Base-by-base conservation (phyloP, 2,888 invertebrate species). In the Hirtodrosophila alboralis region DNA sequence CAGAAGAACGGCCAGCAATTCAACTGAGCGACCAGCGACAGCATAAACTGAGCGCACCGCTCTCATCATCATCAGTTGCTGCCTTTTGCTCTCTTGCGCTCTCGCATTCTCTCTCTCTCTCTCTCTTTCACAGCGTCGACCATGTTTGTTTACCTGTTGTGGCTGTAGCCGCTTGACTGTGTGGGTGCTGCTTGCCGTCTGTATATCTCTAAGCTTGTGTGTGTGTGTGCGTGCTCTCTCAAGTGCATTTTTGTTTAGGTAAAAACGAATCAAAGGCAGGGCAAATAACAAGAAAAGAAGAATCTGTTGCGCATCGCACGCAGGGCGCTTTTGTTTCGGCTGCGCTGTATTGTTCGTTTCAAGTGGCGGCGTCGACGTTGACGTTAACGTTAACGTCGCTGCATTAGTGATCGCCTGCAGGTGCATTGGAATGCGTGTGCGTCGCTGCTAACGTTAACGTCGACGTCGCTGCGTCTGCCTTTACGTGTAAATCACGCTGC, bases 231-330 rank as follows among this genome's bases (percentile, higher is more conserved):
- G 45, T 33, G 62, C 85, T 78, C 79, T 84, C 79, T 81, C 83
- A 84, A 79, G 85, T 79, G 85, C 85, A 79, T 84, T 79, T 77
- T 61, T 85, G 70, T 84, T 85, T 85, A 85, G 83, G 84, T 85
- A 86, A 70, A 84, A 84, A 79, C 74, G 86, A 83, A 78, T 78
- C 72, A 83, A 84, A 85, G 75, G 81, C 83, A 84, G 68, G 62
- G 78, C 75, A 77, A 81, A 79, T 63, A 84, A 80, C 69, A 66
- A 78, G 77, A 84, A 80, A 80, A 64, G 68, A 81, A 75, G 79
- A 79, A 83, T 79, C 83, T 85, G 83, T 81, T 84, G 85, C 78
- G 75, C 78, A 65, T 81, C 70, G 75, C 83, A 80, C 80, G 79
- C 79, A 80, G 69, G 37, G 33, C 44, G 65, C 84, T 76, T 71